Base-by-base conservation (phyloP, 2,888 invertebrate genomes). In the Eremobia ochroleuca region DNA sequence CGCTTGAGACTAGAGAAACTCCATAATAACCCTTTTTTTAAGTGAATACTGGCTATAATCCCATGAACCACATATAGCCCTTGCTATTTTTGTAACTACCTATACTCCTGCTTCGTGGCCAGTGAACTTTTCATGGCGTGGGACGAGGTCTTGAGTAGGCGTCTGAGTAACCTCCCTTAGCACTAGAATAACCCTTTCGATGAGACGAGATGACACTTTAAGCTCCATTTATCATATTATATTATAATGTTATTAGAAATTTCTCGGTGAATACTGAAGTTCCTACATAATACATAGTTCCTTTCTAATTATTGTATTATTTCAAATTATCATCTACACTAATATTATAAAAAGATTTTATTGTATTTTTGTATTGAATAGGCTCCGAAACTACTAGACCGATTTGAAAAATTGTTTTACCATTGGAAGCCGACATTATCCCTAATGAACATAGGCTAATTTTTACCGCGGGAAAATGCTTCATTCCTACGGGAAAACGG, bases 41-140 rank as follows among this genome's bases (percentile, higher is more conserved):
- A 52, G n/a, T n/a, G 55, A 13, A 58, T 28, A 28, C 52, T 3
- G 11, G n/a, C 55, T 4, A 6, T 15, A 31, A 18, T 31, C 21
- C 13, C 4, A 65, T 43, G 13, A 13, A 28, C n/a, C 15, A 8
- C 8, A n/a, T 21, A 34, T 25, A 15, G 37, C 25, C 34, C n/a
- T 8, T 37, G 18, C 18, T 1, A 64, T 4, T 28, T 40, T 5
- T n/a, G 11, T n/a, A 0, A 18, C 21, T 21, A 43, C 28, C 4
- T 46, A 25, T 15, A 34, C 73, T 13, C 4, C 28, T 40, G 49
- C 52, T 59, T 28, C 21, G 6, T 25, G 66, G 72, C 37, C 71
- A n/a, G 64, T 79, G 67, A 78, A 62, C 70, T 79, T 69, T 76
- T 77, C 74, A 64, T 83, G 55, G 37, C 18, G 34, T 68, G 15